Evolutionary conservation across 2,888 invertebrate genomes (phyloP).

Genomic region (Hyalella azteca): DNA sequence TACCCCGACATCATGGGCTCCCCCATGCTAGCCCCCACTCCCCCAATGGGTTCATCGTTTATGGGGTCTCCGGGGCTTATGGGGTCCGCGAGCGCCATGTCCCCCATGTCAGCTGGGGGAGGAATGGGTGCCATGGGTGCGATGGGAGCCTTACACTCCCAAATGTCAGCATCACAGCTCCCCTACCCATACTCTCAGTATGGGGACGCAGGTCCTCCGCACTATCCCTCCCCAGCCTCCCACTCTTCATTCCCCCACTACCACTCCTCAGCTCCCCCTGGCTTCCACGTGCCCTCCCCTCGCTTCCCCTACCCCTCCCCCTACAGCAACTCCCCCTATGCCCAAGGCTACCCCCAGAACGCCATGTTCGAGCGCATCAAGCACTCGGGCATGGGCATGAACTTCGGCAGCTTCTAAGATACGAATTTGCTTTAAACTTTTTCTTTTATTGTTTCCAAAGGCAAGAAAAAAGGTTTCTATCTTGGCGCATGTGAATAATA

Average conservation of each 20-base stretch:
- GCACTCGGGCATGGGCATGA: conserved; percentile 58
- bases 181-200: conserved; percentile 64
- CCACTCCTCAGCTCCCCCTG: conserved; percentile 65
- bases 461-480: too few species aligned
- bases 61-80: conserved; percentile 64
- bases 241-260: conserved; percentile 53
- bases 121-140: conserved; percentile 60
- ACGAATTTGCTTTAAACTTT: too few species aligned
- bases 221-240: conserved; percentile 51
- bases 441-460: too few species aligned
- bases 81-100: conserved; percentile 64
- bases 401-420: conserved; percentile 54
- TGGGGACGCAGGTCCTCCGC: conserved; percentile 60
- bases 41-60: conserved; percentile 61
- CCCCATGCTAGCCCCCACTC: conserved; percentile 55
- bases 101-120: conserved; percentile 59
- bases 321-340: conserved; percentile 63
- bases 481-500: too few species aligned
- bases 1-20: conserved; percentile 57
- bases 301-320: conserved; percentile 71
- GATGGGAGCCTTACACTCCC: conserved; percentile 59
- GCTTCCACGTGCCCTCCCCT: conserved; percentile 73
- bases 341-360: conserved; percentile 60
- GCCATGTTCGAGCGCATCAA: conserved; percentile 58
- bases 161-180: conserved; percentile 58